Percentiles rank a stretch among this genome's conserved stretches.
Conservation (phyloP, 2,888 invertebrate genomes). For the Mycogona germanica region DNA sequence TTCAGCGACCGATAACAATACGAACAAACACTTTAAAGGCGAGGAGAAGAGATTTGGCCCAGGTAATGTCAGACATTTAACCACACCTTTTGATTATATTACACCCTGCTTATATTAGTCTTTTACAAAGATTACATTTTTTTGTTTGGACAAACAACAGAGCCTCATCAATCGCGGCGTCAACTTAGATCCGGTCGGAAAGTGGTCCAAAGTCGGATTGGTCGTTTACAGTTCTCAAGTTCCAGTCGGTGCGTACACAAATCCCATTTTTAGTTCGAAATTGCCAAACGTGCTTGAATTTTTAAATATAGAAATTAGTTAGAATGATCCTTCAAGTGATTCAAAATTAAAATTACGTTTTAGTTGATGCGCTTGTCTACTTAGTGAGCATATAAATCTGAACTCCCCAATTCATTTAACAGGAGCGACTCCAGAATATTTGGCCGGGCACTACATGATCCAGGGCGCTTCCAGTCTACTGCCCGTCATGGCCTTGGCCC, state of each 20-base stretch:
- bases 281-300: too few species aligned
- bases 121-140: too few species aligned
- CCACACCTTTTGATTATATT: too few species aligned
- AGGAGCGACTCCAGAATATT: conserved; percentile 92
- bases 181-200: conserved; percentile 94
- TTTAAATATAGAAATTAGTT: too few species aligned
- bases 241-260: conserved; percentile 58
- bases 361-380: background rate
- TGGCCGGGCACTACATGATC: conserved; percentile 94
- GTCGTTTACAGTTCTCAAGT: conserved; percentile 94
- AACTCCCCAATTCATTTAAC: background rate
- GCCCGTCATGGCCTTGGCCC: conserved; percentile 95
- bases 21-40: conserved; percentile 87
- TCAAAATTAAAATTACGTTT: background rate
- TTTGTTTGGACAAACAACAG: too few species aligned
- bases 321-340: too few species aligned
- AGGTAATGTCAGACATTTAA: conserved; percentile 36
- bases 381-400: background rate
- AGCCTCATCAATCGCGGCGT: conserved; percentile 96
- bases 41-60: conserved; percentile 79
- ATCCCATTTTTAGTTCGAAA: too few species aligned
- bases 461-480: conserved; percentile 92
- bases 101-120: too few species aligned
- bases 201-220: conserved; percentile 97
- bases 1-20: conserved; percentile 86